Evolutionary conservation across 2,888 invertebrate genomes (phyloP).

Genomic region (Acanthosepion lycidas): DNA sequence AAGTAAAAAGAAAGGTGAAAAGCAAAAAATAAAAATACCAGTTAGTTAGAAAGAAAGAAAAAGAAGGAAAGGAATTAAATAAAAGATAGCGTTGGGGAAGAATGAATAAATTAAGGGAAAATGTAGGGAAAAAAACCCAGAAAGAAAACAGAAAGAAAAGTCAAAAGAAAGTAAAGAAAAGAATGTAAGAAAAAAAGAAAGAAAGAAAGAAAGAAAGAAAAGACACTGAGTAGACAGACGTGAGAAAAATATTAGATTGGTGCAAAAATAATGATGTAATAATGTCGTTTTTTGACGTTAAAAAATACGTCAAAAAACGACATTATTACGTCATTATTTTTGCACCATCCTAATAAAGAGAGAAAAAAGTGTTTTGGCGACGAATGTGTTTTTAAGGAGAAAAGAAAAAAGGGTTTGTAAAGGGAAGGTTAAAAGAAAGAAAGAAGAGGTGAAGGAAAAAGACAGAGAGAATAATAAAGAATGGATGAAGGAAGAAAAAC

Average conservation of each 20-base stretch:
- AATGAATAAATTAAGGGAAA: neutral
- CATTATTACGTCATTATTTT: no score
- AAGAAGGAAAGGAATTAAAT: neutral
- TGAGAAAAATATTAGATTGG: no score
- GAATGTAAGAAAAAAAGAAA: neutral
- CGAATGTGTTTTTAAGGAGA: neutral
- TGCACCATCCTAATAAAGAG: no score
- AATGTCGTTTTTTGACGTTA: no score
- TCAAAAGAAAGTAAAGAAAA: neutral
- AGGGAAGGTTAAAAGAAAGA: neutral
- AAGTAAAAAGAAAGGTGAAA: no score
- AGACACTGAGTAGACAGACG: neutral
- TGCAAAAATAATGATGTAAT: no score
- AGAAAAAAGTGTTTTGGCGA: no score
- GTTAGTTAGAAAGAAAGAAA: no score
- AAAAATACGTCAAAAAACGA: no score
- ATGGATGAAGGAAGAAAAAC: neutral
- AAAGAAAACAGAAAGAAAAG: neutral
- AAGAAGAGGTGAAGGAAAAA: neutral
- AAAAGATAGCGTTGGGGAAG: neutral
- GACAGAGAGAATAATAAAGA: neutral
- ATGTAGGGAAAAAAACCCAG: no score
- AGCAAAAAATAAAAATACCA: no score
- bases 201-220: neutral
- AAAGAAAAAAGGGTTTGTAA: neutral